These are phyloP conservation scores for Dugesia japonica DNA, from an alignment of 2,888 invertebrate genomes.

Conservation along the genomic window DNA sequence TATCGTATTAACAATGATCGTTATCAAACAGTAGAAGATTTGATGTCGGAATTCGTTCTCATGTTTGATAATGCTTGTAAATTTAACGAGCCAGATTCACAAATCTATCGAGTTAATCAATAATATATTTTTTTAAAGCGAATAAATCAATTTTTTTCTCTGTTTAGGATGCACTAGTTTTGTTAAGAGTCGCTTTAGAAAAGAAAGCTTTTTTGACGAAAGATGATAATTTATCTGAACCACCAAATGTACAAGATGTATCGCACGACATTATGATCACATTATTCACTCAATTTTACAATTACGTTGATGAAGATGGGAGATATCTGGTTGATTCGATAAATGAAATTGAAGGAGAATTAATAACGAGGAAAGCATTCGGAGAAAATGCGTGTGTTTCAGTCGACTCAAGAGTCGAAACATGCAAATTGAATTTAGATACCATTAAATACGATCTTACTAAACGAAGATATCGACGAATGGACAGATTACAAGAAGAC, in stretches of 20 bases:
- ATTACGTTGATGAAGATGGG: constrained; percentile 32
- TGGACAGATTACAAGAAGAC: constrained; percentile 89
- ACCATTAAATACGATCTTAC: constrained; percentile 78
- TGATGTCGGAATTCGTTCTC: constrained; percentile 73
- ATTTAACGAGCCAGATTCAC: constrained; percentile 88
- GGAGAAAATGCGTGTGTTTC: neutral
- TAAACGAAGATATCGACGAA: constrained; percentile 70
- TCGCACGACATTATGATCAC: constrained; percentile 76
- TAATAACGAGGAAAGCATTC: neutral
- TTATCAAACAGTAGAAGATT: constrained; percentile 62
- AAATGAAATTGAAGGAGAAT: constrained; percentile 29
- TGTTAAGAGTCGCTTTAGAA: constrained; percentile 74
- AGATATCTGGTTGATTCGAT: constrained; percentile 32
- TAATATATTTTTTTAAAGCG: constrained; percentile 28
- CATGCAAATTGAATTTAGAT: constrained; percentile 61
- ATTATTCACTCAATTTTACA: constrained; percentile 78
- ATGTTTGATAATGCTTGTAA: constrained; percentile 88
- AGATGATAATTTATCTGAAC: constrained; percentile 57
- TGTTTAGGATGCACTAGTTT: constrained; percentile 66
- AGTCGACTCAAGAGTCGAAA: neutral
- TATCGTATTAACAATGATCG: constrained; percentile 60
- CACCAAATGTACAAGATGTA: constrained; percentile 66
- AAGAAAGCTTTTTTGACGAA: constrained; percentile 69
- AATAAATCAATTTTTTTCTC: constrained; percentile 24
- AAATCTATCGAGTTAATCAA: constrained; percentile 68